Evolutionary conservation across 2,113 vertebrate genomes (phyloP), one percentile per base, ranked within the genome.

Genomic region (Anguilla japonica): DNA sequence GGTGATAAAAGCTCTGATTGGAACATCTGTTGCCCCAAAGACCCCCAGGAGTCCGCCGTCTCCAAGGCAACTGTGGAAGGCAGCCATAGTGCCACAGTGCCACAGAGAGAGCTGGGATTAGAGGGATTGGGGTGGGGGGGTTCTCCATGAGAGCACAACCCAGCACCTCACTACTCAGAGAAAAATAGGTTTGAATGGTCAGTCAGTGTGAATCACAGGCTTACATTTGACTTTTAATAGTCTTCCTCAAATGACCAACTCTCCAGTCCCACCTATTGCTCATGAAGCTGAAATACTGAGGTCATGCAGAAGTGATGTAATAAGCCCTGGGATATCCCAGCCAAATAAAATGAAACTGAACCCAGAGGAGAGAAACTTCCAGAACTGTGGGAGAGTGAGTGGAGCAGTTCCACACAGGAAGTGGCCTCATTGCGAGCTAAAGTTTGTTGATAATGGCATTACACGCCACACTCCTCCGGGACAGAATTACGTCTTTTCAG

Each of bases 21-120:
- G 75, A 88, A 81, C 87, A 88, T 81, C 75, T 84, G 87, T 85
- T 81, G 82, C 83, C 83, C 56, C 79, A 39, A 79, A 88, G 83
- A 67, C 18, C 82, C 81, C 86, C 71, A 83, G 82, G 67, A 87
- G 20, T 83, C 82, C 86, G 22, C 82, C 1, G 86, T 87, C 53
- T 79, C 86, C 86, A 79, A 34, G 86, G 86, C 56, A 80, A 87
- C 86, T 79, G 82, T 79, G 71, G 71, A 83, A 83, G 86, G 71
- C 86, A 84, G 75, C 82, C 67, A 82, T 82, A 67, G 79, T 81
- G 60, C 50, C 85, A 56, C 39, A 67, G 79, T 81, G 60, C 50
- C 85, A 56, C 39, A 86, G 82, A 84, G 82, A 60, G 71, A 46
- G 16, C 13, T 60, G 50, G 22, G 83, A 63, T 60, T 63, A 34